Evolutionary conservation across 2,113 vertebrate species (phyloP).

Genomic region (Syngnathus floridae): DNA sequence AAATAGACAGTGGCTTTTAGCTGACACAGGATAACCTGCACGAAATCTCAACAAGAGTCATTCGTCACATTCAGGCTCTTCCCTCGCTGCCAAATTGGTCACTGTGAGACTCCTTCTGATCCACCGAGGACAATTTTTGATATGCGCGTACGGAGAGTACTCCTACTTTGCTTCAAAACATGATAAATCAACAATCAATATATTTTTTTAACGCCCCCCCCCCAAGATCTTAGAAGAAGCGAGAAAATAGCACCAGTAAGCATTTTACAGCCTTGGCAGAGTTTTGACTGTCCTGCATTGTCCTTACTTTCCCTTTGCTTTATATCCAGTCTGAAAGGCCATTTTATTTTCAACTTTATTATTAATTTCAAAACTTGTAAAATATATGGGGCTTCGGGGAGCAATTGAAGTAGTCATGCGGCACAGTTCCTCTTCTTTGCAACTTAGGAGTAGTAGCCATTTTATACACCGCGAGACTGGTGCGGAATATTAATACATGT

Average conservation of each 20-base stretch:
- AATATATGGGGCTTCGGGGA: conserved; percentile 15
- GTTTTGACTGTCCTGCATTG: background rate
- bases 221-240: too few relatives aligned
- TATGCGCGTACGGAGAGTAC: background rate
- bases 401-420: background rate
- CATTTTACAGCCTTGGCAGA: background rate
- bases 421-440: conserved; percentile 4
- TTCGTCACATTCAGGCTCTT: conserved; percentile 20
- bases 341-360: conserved; percentile 28
- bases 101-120: conserved; percentile 28
- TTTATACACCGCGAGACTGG: background rate
- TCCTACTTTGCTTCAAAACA: conserved; percentile 15
- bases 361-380: conserved; percentile 23
- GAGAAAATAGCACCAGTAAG: too few relatives aligned
- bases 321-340: conserved; percentile 12
- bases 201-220: too few relatives aligned
- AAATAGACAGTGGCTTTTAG: conserved; percentile 42
- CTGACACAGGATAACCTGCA: conserved; percentile 37
- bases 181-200: background rate
- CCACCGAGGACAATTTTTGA: conserved; percentile 27
- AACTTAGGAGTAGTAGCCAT: conserved; percentile 1
- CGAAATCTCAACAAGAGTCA: conserved; percentile 34
- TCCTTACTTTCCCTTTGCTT: conserved; percentile 22
- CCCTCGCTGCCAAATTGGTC: conserved; percentile 11
- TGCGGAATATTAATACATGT: conserved; percentile 19